Evolutionary conservation across 2,797 vertebrate genomes (phyloP).

Genomic region (Sebastes hubbsi): DNA sequence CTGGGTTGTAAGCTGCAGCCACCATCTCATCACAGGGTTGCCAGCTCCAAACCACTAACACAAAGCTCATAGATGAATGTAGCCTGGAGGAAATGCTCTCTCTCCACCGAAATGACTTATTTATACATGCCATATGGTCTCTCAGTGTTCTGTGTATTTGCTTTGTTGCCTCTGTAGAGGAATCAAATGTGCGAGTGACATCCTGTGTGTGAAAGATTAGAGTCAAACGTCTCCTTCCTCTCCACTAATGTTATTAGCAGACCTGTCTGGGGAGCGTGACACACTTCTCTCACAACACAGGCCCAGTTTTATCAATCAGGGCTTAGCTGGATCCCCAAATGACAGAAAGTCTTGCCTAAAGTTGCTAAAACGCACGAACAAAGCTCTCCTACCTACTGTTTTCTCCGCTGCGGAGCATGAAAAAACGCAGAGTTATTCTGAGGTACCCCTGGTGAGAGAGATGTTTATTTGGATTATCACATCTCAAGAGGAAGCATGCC

Average conservation of each 20-base stretch:
- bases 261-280: conserved; percentile 50
- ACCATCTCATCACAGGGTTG: not conserved
- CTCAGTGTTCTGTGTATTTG: conserved; percentile 17
- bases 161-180: conserved; percentile 29
- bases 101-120: conserved; percentile 36
- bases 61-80: not conserved
- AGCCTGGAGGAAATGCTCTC: conserved; percentile 7
- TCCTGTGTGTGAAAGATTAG: conserved; percentile 40
- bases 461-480: conserved; percentile 68
- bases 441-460: conserved; percentile 41
- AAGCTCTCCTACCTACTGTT: conserved; percentile 12
- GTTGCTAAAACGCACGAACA: conserved; percentile 44
- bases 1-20: not conserved
- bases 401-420: conserved; percentile 6
- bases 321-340: conserved; percentile 43
- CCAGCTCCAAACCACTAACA: not conserved
- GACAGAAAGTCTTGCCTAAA: conserved; percentile 45
- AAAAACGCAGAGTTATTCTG: conserved; percentile 47
- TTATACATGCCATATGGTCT: conserved; percentile 44
- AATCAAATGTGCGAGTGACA: conserved; percentile 42
- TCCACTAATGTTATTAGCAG: conserved; percentile 50
- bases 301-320: conserved; percentile 54
- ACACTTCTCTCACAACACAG: conserved; percentile 51
- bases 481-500: conserved; percentile 56
- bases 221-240: conserved; percentile 48